Evolutionary conservation across 92 coral and sea anemone species (phyloP).

Genomic region (Diadumene lineata): DNA sequence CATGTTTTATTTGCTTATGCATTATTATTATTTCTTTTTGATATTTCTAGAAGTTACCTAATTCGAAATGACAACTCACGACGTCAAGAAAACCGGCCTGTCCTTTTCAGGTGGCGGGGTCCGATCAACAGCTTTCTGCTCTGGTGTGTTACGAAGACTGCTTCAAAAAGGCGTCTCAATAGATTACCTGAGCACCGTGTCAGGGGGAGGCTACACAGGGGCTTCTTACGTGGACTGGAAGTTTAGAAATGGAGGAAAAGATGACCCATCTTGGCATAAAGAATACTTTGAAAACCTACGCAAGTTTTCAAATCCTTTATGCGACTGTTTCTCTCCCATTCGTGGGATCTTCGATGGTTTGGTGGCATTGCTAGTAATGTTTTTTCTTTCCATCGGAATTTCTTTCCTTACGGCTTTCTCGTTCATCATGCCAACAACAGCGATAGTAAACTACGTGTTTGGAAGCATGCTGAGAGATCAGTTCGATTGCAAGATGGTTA

Average conservation of each 20-base stretch:
- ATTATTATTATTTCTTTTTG: no score
- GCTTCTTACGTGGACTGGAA: slow-evolving; percentile 89
- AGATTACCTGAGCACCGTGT: slow-evolving; percentile 82
- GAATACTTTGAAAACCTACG: slow-evolving; percentile 77
- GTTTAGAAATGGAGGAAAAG: slow-evolving; percentile 69
- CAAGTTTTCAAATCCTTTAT: slow-evolving; percentile 35
- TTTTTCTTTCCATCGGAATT: neutral
- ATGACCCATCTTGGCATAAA: slow-evolving; percentile 81
- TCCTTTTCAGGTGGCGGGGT: slow-evolving; percentile 40
- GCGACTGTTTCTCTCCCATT: slow-evolving; percentile 41
- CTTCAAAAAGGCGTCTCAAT: slow-evolving; percentile 59
- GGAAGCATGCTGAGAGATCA: neutral
- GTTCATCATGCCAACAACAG: neutral
- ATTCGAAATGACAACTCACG: neutral
- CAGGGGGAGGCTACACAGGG: slow-evolving; percentile 92
- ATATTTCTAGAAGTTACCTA: neutral
- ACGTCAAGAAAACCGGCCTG: slow-evolving; percentile 23
- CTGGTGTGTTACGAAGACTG: slow-evolving; percentile 64
- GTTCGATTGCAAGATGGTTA: neutral
- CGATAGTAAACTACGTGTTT: neutral
- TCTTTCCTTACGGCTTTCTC: neutral
- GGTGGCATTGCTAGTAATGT: neutral
- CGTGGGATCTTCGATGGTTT: neutral
- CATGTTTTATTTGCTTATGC: no score
- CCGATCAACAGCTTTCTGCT: slow-evolving; percentile 41